Conservation (phyloP, 2,113 vertebrate genomes). For the Chrysemys picta region DNA sequence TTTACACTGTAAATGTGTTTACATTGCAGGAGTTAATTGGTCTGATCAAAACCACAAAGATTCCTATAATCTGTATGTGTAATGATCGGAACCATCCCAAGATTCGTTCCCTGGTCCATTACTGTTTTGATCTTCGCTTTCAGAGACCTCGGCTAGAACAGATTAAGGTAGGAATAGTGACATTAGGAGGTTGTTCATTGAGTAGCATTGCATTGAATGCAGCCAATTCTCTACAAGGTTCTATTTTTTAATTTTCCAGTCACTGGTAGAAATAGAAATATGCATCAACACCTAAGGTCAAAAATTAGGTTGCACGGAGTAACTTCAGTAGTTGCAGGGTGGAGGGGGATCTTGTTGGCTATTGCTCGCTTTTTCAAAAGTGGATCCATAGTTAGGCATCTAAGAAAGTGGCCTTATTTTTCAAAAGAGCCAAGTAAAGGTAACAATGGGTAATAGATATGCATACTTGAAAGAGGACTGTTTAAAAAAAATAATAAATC, state of each 20-base stretch:
- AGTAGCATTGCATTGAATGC: background rate
- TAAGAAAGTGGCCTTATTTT: background rate
- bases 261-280: background rate
- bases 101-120: constrained; percentile 94
- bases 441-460: background rate
- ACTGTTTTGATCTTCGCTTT: constrained; percentile 96
- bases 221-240: background rate
- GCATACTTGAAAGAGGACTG: background rate
- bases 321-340: background rate
- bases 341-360: background rate
- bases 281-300: background rate
- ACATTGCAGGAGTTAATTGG: constrained; percentile 89
- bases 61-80: constrained; percentile 99
- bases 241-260: background rate
- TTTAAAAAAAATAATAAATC: background rate
- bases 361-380: background rate
- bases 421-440: background rate
- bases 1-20: background rate
- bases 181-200: background rate
- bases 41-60: constrained; percentile 91
- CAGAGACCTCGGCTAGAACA: constrained; percentile 95
- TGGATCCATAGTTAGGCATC: background rate
- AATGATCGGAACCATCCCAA: constrained; percentile 97
- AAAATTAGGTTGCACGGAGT: background rate
- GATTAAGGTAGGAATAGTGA: constrained; percentile 87